A percentile compares a stretch with the other conserved stretches of the same genome.
phyloP scores from a whole-genome alignment of 2,888 invertebrate species.

The Trichopoda pennipes region DNA sequence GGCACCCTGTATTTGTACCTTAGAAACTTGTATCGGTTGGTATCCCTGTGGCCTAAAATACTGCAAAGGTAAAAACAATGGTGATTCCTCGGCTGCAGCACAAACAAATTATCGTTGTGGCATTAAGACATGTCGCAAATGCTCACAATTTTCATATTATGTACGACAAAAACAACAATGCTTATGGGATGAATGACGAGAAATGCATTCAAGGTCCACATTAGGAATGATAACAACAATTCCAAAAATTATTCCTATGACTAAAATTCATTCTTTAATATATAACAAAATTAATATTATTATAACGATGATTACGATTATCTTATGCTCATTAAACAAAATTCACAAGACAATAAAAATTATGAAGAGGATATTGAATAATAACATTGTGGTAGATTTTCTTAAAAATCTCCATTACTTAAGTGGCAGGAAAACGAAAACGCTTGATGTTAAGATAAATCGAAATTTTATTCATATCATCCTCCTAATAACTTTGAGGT shows the following conservation, averaged over 20 bases:
- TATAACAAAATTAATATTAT: conserved; percentile 47
- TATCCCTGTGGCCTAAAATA: conserved; percentile 97
- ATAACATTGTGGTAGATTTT: conserved; percentile 19
- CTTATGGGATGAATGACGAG: conserved; percentile 89
- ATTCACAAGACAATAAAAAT: conserved; percentile 61
- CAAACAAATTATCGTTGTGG: conserved; percentile 93
- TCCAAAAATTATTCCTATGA: conserved; percentile 7
- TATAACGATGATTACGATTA: conserved; percentile 35
- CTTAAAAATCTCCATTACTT: conserved; percentile 31
- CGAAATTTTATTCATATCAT: conserved; percentile 22
- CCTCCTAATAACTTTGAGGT: conserved; percentile 6
- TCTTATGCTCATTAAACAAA: conserved; percentile 64
- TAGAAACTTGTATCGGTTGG: conserved; percentile 96
- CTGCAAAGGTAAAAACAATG: conserved; percentile 90
- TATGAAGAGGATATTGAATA: conserved; percentile 6
- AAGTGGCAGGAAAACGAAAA: conserved; percentile 19
- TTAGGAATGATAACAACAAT: conserved; percentile 60
- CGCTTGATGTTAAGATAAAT: conserved; percentile 28
- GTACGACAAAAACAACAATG: conserved; percentile 91
- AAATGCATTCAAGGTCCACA: conserved; percentile 72
- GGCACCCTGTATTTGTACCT: conserved; percentile 90
- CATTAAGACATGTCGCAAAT: conserved; percentile 96
- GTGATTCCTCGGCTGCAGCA: conserved; percentile 75
- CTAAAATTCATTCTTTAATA: conserved; percentile 21
- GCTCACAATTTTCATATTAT: conserved; percentile 93